Evolutionary conservation across 1,140 invertebrate species (phyloP).

Genomic region (Drosophila bocqueti): DNA sequence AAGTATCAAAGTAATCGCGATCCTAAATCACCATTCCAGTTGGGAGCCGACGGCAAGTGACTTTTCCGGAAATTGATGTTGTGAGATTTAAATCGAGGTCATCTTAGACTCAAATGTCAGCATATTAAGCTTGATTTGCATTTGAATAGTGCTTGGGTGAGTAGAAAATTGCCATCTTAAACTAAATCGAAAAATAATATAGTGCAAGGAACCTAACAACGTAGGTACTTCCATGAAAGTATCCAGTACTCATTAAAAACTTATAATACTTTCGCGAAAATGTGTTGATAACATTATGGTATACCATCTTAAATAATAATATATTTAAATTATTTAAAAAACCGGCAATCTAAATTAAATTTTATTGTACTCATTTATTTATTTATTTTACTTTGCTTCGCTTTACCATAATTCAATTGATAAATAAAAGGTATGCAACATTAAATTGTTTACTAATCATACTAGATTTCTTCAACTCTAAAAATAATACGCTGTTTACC

Average conservation of each 20-base stretch:
- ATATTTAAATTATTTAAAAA: too few relatives aligned
- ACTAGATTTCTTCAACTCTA: too few relatives aligned
- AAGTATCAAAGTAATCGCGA: slow-evolving; percentile 15
- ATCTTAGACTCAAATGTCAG: not conserved
- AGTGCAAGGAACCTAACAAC: too few relatives aligned
- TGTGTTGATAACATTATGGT: not conserved
- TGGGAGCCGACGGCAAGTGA: slow-evolving; percentile 48
- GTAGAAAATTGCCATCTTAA: not conserved
- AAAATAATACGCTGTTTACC: too few relatives aligned
- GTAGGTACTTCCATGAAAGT: too few relatives aligned
- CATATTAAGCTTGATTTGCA: not conserved
- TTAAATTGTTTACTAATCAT: not conserved
- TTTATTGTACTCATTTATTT: too few relatives aligned
- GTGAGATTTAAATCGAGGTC: not conserved
- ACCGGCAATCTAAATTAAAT: too few relatives aligned
- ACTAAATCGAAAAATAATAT: not conserved
- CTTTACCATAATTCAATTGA: not conserved
- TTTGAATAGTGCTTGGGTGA: not conserved
- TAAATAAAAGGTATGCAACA: not conserved
- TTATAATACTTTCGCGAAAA: too few relatives aligned
- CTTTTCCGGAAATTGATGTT: not conserved
- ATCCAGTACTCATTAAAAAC: too few relatives aligned
- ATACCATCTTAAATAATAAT: too few relatives aligned
- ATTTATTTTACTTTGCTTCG: too few relatives aligned
- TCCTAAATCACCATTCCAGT: slow-evolving; percentile 12